phyloP scores from a whole-genome alignment of 2,797 vertebrate genomes.

The Aselliscus stoliczkanus region DNA sequence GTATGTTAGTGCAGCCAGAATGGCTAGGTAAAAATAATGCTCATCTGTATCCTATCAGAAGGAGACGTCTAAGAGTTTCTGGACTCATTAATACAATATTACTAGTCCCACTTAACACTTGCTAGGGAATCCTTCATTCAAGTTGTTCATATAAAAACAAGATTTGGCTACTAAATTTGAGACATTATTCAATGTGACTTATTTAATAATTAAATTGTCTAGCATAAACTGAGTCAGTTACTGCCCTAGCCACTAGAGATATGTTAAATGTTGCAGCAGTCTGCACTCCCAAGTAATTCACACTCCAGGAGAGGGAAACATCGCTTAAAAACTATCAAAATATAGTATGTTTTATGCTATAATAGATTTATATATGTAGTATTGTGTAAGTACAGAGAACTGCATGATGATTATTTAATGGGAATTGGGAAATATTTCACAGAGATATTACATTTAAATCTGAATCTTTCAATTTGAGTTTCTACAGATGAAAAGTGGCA shows the following conservation, averaged over 20 bases:
- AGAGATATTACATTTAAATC: background rate
- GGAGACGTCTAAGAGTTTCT: background rate
- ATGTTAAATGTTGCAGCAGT: background rate
- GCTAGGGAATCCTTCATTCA: background rate
- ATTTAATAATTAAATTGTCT: background rate
- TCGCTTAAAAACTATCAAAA: background rate
- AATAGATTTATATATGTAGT: background rate
- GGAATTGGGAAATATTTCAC: background rate
- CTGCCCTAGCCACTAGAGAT: background rate
- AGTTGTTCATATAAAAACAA: background rate
- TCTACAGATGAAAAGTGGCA: background rate
- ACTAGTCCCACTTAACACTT: background rate
- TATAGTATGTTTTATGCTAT: background rate
- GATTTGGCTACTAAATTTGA: constrained; percentile 2
- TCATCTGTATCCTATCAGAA: background rate
- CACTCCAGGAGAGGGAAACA: background rate
- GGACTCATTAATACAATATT: background rate
- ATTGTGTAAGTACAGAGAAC: background rate
- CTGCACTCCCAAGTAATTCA: background rate
- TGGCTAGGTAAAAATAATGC: background rate
- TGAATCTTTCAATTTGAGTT: background rate
- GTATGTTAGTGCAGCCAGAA: background rate
- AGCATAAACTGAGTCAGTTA: background rate
- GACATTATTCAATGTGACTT: background rate
- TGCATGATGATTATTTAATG: background rate